Conservation (phyloP, 2,797 vertebrate species). For the Lepidocolaptes lacrymiger region DNA sequence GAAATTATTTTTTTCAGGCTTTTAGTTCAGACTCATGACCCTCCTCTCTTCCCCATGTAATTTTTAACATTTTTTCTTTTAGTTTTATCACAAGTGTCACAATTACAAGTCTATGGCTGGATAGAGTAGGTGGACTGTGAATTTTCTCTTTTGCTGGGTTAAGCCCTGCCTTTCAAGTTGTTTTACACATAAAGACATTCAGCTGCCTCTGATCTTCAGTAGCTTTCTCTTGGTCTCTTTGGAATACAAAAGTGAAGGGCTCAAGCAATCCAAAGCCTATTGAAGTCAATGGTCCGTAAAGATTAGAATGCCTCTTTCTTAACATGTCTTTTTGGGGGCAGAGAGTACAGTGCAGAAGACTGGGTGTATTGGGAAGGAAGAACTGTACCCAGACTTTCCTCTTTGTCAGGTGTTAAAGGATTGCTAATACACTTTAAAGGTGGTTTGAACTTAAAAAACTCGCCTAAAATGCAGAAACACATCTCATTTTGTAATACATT, state of each 20-base stretch:
- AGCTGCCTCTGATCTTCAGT: constrained; percentile 16
- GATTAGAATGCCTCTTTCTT: constrained; percentile 26
- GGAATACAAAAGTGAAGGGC: constrained; percentile 29
- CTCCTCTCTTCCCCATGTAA: neutral
- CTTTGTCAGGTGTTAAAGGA: neutral
- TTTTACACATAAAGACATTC: constrained; percentile 47
- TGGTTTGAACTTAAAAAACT: neutral
- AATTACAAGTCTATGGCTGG: neutral
- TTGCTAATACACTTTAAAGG: neutral
- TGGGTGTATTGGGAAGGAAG: constrained; percentile 11
- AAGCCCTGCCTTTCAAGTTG: constrained; percentile 49
- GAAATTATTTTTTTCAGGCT: constrained; percentile 2
- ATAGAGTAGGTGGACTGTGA: constrained; percentile 50
- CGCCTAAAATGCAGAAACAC: neutral
- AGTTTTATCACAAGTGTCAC: neutral
- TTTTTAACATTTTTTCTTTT: constrained; percentile 35
- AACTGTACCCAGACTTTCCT: constrained; percentile 4
- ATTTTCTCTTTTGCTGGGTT: constrained; percentile 47
- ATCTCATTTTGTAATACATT: neutral
- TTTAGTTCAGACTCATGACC: neutral
- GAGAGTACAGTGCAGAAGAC: neutral
- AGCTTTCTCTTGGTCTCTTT: constrained; percentile 39
- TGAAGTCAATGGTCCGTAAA: neutral
- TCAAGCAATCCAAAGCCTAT: neutral
- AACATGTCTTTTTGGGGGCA: neutral